These are phyloP conservation scores for Melikaiella ostensackeni DNA, from an alignment of 2,888 invertebrate species.

Conservation along the genomic window DNA sequence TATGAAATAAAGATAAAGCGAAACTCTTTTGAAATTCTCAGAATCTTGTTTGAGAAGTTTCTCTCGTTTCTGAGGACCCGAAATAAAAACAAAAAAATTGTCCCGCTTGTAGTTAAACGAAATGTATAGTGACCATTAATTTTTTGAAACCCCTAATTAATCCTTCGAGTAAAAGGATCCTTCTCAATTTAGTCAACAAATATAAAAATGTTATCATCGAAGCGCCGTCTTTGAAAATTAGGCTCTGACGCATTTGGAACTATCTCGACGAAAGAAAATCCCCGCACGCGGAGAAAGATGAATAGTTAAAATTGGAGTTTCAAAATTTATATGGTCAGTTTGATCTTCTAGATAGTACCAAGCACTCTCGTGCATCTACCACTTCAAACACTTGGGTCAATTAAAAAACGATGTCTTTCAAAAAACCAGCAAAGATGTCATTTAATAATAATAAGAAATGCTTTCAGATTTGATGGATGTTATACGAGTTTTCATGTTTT, in stretches of 20 bases:
- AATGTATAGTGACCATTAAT: not conserved
- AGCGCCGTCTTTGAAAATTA: not conserved
- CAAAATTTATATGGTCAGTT: too few species aligned
- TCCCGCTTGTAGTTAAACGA: not conserved
- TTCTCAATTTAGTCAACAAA: not conserved
- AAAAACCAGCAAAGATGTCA: too few species aligned
- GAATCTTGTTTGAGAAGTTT: not conserved
- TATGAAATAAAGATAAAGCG: conserved; percentile 20
- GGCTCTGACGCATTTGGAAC: not conserved
- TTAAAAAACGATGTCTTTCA: too few species aligned
- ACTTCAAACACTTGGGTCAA: too few species aligned
- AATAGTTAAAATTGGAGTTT: too few species aligned
- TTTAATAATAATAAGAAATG: too few species aligned
- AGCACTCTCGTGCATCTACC: too few species aligned
- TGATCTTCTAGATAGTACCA: too few species aligned
- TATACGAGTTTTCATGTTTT: too few species aligned
- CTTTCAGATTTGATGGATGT: too few species aligned
- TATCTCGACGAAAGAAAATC: not conserved
- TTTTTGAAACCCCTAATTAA: not conserved
- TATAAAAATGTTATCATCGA: not conserved
- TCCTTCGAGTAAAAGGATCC: not conserved
- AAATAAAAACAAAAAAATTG: not conserved
- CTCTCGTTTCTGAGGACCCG: not conserved
- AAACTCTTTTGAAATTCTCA: conserved; percentile 14
- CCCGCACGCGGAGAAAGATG: too few species aligned